These are phyloP conservation scores for Epirrita christyi DNA, from an alignment of 2,888 invertebrate species.

Conservation along the genomic window DNA sequence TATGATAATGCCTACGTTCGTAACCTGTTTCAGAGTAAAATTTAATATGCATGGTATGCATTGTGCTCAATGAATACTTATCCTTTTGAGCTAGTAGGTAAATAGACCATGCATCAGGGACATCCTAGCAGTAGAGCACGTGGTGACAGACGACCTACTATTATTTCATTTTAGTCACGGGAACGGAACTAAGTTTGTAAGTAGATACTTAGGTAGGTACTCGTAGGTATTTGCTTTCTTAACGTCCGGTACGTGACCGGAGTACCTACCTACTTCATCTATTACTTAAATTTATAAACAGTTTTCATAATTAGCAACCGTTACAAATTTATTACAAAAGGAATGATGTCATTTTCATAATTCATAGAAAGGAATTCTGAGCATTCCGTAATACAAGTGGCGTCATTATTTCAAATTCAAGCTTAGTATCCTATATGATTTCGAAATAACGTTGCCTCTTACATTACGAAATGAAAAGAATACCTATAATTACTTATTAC, in stretches of 20 bases:
- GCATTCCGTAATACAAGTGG: no score
- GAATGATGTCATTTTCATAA: no score
- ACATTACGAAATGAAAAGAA: no score
- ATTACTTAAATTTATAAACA: slow-evolving; percentile 2
- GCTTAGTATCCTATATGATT: no score
- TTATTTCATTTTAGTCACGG: slow-evolving; percentile 26
- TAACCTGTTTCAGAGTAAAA: neutral
- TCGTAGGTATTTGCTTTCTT: no score
- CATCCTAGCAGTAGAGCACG: slow-evolving; percentile 40
- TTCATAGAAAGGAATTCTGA: no score
- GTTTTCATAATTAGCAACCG: slow-evolving; percentile 19
- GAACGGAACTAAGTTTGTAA: slow-evolving; percentile 25
- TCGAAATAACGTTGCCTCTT: no score
- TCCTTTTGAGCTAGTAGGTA: slow-evolving; percentile 40
- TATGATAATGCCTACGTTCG: neutral
- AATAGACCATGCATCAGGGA: slow-evolving; percentile 42
- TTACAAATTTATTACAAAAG: neutral
- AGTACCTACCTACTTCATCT: neutral
- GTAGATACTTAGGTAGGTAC: no score
- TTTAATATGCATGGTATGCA: slow-evolving; percentile 29
- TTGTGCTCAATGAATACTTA: slow-evolving; percentile 21
- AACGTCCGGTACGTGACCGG: slow-evolving; percentile 31
- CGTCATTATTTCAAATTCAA: no score
- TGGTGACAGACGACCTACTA: slow-evolving; percentile 33
- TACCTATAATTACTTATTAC: no score